Percentiles rank a stretch among this genome's conserved stretches.
These are phyloP conservation scores for Nipponia nippon DNA, from an alignment of 2,113 vertebrate species.

Conservation along the genomic window DNA sequence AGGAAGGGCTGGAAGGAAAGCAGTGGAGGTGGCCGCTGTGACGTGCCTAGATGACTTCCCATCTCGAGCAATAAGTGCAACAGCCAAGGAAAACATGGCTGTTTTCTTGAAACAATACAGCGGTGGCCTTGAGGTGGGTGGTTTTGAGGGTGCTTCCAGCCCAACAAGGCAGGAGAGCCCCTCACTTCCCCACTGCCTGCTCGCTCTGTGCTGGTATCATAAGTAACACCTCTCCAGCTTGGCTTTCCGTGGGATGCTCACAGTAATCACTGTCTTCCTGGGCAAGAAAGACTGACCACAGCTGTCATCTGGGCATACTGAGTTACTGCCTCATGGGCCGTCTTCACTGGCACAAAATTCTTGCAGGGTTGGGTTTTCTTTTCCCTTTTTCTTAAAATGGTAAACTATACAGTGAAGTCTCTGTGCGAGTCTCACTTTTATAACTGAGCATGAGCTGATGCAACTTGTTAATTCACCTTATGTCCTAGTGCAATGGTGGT, in stretches of 20 bases:
- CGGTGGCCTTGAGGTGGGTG: background rate
- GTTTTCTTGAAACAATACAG: background rate
- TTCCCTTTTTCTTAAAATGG: background rate
- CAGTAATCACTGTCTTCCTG: background rate
- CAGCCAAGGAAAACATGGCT: background rate
- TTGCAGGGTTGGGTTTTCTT: background rate
- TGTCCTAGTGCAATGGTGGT: fast-evolving
- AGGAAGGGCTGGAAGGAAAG: background rate
- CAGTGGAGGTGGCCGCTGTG: background rate
- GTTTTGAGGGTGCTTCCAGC: background rate
- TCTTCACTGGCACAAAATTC: background rate
- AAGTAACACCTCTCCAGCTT: background rate
- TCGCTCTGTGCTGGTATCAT: background rate
- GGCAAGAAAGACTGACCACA: background rate
- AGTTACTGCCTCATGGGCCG: background rate
- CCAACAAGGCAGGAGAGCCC: background rate
- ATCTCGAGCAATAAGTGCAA: background rate
- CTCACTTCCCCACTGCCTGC: background rate
- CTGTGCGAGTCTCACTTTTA: background rate
- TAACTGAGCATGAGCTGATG: background rate
- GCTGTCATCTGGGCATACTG: background rate
- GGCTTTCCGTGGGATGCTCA: background rate
- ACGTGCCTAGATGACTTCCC: background rate
- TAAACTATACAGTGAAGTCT: background rate
- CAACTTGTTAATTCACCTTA: background rate